phyloP scores from a whole-genome alignment of 2,113 vertebrate genomes.

The Spermophilus dauricus region DNA sequence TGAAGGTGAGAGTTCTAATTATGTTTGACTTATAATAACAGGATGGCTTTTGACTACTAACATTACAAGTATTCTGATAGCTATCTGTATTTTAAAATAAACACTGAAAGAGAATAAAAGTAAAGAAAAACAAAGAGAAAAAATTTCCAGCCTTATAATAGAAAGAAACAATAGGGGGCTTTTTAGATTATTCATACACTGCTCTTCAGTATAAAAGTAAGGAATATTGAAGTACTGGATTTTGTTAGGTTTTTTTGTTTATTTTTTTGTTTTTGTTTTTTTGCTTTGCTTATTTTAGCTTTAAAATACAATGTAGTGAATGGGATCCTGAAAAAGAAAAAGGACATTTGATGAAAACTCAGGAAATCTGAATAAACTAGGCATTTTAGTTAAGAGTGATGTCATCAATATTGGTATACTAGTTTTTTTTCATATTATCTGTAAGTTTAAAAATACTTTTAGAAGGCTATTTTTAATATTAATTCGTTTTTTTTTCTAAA shows the following conservation, averaged over 20 bases:
- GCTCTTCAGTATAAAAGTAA: neutral
- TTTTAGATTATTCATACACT: neutral
- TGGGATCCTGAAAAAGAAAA: neutral
- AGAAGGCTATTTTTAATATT: neutral
- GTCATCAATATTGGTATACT: neutral
- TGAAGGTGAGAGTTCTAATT: neutral
- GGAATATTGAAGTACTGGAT: too few species aligned
- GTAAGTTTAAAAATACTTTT: neutral
- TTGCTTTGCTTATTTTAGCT: neutral
- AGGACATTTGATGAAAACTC: neutral
- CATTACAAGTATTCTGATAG: neutral
- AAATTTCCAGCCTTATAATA: neutral
- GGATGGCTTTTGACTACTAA: neutral
- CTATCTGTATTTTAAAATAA: neutral
- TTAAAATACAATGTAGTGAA: neutral
- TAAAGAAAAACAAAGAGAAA: neutral
- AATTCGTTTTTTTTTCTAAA: neutral
- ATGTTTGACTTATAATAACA: neutral
- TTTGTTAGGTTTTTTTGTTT: too few species aligned
- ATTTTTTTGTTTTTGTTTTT: neutral
- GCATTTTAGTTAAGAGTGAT: neutral
- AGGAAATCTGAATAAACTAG: neutral
- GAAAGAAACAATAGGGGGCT: neutral
- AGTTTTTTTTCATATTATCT: neutral
- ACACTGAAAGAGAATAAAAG: neutral